Evolutionary conservation across 2,797 vertebrate species (phyloP).

Genomic region (Amazona finschi): DNA sequence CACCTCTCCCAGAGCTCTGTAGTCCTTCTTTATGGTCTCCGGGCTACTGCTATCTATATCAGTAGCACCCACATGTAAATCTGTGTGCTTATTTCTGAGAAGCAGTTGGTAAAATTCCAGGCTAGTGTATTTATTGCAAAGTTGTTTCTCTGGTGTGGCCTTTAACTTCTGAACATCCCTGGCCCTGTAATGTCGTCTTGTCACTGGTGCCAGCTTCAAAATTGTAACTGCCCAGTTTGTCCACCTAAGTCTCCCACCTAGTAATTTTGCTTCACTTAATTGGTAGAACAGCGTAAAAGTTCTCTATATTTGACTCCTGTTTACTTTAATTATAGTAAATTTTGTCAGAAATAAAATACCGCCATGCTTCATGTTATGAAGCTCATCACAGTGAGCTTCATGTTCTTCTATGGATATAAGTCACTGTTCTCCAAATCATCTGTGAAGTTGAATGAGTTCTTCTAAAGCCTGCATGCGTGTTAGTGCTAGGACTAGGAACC

Average conservation of each 20-base stretch:
- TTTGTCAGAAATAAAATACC: conserved; percentile 58
- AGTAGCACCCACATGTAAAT: no score
- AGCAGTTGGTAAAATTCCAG: conserved; percentile 11
- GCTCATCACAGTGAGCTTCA: not conserved
- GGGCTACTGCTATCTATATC: no score
- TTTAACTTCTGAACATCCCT: conserved; percentile 5
- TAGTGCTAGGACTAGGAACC: not conserved
- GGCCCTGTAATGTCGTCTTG: conserved; percentile 13
- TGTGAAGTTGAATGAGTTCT: not conserved
- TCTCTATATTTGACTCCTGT: conserved; percentile 60
- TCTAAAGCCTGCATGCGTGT: not conserved
- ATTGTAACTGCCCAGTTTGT: conserved; percentile 46
- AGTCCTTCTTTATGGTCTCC: no score
- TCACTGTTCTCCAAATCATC: not conserved
- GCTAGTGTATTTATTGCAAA: not conserved
- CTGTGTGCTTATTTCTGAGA: not conserved
- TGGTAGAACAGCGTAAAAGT: conserved; percentile 58
- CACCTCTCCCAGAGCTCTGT: no score
- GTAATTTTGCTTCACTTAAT: conserved; percentile 70
- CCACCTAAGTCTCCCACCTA: conserved; percentile 63
- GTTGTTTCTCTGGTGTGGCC: not conserved
- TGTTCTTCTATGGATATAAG: not conserved
- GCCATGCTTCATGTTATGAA: not conserved
- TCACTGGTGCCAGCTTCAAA: conserved; percentile 58
- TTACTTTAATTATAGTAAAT: conserved; percentile 70